Conservation (phyloP, 2,888 invertebrate species). For the Tridacna gigas region DNA sequence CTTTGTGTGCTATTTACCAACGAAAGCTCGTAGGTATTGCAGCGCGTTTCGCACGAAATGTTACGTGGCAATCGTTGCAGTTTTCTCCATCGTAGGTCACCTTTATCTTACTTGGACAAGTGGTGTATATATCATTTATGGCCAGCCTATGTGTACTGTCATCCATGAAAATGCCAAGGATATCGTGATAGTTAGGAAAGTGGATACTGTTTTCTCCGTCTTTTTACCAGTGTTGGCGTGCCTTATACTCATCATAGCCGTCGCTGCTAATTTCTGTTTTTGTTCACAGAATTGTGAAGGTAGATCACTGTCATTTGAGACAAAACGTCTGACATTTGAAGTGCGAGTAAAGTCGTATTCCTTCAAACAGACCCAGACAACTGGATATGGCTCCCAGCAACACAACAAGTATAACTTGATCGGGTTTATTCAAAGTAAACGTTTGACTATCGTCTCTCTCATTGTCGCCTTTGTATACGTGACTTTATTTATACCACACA, state of each 20-base stretch:
- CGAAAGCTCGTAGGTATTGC: slow-evolving; percentile 48
- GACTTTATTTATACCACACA: slow-evolving; percentile 65
- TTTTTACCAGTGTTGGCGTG: slow-evolving; percentile 65
- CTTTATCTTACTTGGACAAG: slow-evolving; percentile 71
- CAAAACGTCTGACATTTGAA: slow-evolving; percentile 49
- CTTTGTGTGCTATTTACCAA: slow-evolving; percentile 44
- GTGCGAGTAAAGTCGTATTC: slow-evolving; percentile 44
- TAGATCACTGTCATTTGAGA: slow-evolving; percentile 33
- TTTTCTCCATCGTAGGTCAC: slow-evolving; percentile 67
- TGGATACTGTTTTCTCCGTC: slow-evolving; percentile 72
- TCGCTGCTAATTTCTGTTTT: slow-evolving; percentile 39
- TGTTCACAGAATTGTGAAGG: slow-evolving; percentile 42
- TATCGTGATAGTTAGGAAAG: slow-evolving; percentile 69
- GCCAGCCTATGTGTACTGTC: slow-evolving; percentile 60
- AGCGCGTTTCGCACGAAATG: slow-evolving; percentile 68
- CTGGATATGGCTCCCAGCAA: background rate
- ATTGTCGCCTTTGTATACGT: slow-evolving; percentile 54
- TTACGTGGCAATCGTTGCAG: slow-evolving; percentile 57
- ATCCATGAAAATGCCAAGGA: slow-evolving; percentile 72
- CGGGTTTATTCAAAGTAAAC: slow-evolving; percentile 36
- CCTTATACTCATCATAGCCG: slow-evolving; percentile 24
- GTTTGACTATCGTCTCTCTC: slow-evolving; percentile 50
- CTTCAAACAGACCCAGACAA: slow-evolving; percentile 12
- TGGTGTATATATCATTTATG: slow-evolving; percentile 51
- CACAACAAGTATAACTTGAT: slow-evolving; percentile 7